Percentiles rank a stretch among this genome's conserved stretches.
These are phyloP conservation scores for Magallana angulata DNA, from an alignment of 1,140 invertebrate genomes.

Conservation along the genomic window DNA sequence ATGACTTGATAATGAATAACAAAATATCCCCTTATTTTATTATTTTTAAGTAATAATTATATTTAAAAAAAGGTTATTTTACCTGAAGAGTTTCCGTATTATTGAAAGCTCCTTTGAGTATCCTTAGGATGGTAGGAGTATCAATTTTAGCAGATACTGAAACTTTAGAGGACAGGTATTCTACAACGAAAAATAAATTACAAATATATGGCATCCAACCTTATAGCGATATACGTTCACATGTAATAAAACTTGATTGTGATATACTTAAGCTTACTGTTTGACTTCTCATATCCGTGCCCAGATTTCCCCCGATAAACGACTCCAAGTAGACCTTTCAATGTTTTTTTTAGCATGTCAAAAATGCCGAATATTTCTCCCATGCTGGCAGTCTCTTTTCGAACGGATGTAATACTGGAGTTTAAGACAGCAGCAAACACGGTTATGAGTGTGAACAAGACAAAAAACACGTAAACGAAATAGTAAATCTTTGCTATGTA, in stretches of 20 bases:
- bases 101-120: neutral
- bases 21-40: too few species aligned
- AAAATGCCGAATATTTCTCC: slow-evolving; percentile 63
- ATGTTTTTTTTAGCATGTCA: slow-evolving; percentile 52
- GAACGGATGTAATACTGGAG: slow-evolving; percentile 80
- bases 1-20: too few species aligned
- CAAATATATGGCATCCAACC: too few species aligned
- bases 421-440: slow-evolving; percentile 91
- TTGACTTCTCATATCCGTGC: neutral
- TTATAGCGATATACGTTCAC: too few species aligned
- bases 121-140: neutral
- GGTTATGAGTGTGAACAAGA: slow-evolving; percentile 89
- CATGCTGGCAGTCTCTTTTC: slow-evolving; percentile 44
- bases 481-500: slow-evolving; percentile 89
- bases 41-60: too few species aligned
- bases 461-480: slow-evolving; percentile 87
- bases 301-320: neutral
- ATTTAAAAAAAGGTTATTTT: neutral
- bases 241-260: too few species aligned
- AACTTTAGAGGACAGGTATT: too few species aligned
- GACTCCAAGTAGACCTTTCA: slow-evolving; percentile 43
- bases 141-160: neutral
- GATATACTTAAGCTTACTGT: neutral
- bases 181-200: too few species aligned
- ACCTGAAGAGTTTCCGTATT: neutral